Conservation (phyloP, 2,888 invertebrate genomes). For the Sinopyrophorus schimmeli region DNA sequence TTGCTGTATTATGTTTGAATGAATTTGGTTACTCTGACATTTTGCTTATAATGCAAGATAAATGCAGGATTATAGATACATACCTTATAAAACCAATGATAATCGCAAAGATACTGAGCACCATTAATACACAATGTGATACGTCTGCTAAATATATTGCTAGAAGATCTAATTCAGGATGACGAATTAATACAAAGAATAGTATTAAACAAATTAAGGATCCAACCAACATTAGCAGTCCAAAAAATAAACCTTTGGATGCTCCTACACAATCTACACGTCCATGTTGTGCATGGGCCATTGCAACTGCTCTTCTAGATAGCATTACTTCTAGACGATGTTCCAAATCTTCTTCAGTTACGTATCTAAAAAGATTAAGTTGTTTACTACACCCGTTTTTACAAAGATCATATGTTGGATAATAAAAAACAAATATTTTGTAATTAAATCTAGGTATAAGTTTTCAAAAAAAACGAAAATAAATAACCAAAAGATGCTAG, state of each 20-base stretch:
- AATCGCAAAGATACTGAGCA: constrained; percentile 85
- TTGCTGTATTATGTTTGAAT: too few relatives aligned
- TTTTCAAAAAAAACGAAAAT: too few relatives aligned
- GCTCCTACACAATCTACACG: constrained; percentile 94
- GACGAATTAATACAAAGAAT: constrained; percentile 92
- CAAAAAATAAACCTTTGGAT: constrained; percentile 91
- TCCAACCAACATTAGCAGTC: constrained; percentile 84
- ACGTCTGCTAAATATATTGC: constrained; percentile 91
- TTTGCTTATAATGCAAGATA: constrained; percentile 8
- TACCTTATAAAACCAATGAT: constrained; percentile 89
- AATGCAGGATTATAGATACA: constrained; percentile 42
- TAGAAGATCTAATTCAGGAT: constrained; percentile 78
- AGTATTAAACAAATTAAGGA: constrained; percentile 91
- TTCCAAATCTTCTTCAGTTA: constrained; percentile 82
- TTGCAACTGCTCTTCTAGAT: constrained; percentile 81
- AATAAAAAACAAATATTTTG: too few relatives aligned
- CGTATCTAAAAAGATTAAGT: constrained; percentile 58
- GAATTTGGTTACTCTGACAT: too few relatives aligned
- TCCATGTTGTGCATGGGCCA: constrained; percentile 80
- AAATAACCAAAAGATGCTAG: too few relatives aligned
- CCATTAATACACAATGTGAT: constrained; percentile 87
- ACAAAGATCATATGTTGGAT: too few relatives aligned
- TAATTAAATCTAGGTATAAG: too few relatives aligned
- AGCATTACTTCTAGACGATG: constrained; percentile 87
- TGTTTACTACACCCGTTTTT: too few relatives aligned